Percentiles rank a stretch among this genome's conserved stretches.
phyloP scores from a whole-genome alignment of 2,113 vertebrate species.

The Gallinago media region DNA sequence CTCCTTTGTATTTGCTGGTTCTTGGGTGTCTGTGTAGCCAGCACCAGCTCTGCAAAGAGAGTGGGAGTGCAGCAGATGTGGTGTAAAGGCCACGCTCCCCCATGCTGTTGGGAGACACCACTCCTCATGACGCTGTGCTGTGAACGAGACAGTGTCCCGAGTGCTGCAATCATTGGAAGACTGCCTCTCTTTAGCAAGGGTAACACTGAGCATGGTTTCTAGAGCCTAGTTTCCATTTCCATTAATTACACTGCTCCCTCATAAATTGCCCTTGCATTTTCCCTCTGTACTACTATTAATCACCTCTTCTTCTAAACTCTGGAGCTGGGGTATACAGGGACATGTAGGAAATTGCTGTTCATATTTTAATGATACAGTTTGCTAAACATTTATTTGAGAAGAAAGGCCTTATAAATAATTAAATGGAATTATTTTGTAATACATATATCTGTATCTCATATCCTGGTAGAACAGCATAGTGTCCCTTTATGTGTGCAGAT shows the following conservation, averaged over 20 bases:
- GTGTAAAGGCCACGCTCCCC: neutral
- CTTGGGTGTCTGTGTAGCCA: neutral
- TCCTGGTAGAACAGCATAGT: neutral
- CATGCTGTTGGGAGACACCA: neutral
- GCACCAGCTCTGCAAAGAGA: neutral
- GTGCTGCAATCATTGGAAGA: neutral
- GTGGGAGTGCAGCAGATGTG: neutral
- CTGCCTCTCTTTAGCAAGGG: neutral
- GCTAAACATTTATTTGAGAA: neutral
- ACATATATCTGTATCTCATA: neutral
- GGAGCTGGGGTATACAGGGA: neutral
- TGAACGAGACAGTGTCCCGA: neutral
- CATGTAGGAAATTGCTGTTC: neutral
- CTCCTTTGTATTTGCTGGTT: neutral
- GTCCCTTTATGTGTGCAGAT: neutral
- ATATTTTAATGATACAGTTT: neutral
- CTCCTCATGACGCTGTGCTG: neutral
- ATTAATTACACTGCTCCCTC: neutral
- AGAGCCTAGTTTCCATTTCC: neutral
- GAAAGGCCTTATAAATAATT: slow-evolving; percentile 8
- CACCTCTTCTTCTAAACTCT: neutral
- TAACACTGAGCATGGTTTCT: rapidly evolving
- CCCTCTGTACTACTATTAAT: neutral
- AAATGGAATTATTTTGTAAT: neutral
- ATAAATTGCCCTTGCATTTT: neutral